Base-by-base conservation (phyloP, 2,113 vertebrate species). In the Ciconia boyciana region DNA sequence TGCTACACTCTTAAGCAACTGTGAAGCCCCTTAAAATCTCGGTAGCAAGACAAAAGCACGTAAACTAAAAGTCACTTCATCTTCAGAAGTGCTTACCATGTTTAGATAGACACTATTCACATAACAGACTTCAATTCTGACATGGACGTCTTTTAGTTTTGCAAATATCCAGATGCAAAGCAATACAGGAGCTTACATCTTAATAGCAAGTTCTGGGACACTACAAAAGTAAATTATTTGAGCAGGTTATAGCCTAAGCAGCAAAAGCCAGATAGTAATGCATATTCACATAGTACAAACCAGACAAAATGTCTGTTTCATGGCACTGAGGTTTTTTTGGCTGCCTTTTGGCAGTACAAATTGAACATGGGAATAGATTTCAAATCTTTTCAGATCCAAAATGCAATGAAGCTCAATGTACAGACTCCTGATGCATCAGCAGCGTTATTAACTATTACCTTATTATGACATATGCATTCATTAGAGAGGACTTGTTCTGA, bases 321-420 rank as follows among this genome's bases (percentile, higher is more conserved):
- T 21, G 17, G 74, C 80, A 83, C 52, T 78, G 52, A 77, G 34
- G 11, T 21, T 79, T 93, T 93, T 87, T 31, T 43, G 55, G 55
- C 49, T 83, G 43, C 17, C 29, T 76, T 69, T 72, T 43, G 75
- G 29, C 29, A 54, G 65, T 34, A 58, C 8, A 70, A 66, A 70
- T 75, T 68, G 74, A 87, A 65, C 28, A 46, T 11, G 28, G 65
- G 83, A 96, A 95, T 60, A 89, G 65, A 94, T 94, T 95, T 95
- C 60, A 94, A 93, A 89, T 80, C 32, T 96, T 94, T 96, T 93
- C 83, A 70, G 71, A 79, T 77, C 22, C 49, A 88, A 88, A 91
- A 66, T 57, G 34, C 39, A 82, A 28, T 39, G 44, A 89, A 92
- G 61, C 46, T 88, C 46, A 70, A 78, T 46, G 32, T 86, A 89